These are phyloP conservation scores for Henricia sp. DNA, from an alignment of 53 echinoderm and acorn worm genomes.

Conservation along the genomic window DNA sequence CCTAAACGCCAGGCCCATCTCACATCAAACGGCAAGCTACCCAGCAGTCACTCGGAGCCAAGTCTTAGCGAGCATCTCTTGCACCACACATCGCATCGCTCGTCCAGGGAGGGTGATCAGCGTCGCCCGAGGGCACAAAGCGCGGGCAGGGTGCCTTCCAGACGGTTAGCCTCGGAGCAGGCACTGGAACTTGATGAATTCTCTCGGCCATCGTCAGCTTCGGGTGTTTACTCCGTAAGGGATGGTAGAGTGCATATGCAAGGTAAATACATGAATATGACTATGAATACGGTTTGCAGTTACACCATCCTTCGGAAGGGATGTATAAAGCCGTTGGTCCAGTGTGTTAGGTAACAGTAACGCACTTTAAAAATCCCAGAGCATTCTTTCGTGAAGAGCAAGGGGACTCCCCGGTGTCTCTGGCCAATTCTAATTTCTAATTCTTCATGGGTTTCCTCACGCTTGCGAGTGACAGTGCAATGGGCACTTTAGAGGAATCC, in stretches of 20 bases:
- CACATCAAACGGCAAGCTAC: constrained; percentile 52
- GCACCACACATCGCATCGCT: not conserved
- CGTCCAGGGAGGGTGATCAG: too few relatives aligned
- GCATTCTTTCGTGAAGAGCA: too few relatives aligned
- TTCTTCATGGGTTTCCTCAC: too few relatives aligned
- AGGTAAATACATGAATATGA: not conserved
- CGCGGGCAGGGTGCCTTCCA: not conserved
- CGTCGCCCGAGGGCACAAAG: constrained; percentile 1
- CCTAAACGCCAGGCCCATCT: constrained; percentile 62
- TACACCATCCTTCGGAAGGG: too few relatives aligned
- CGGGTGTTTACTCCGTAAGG: constrained; percentile 35
- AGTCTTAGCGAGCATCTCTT: constrained; percentile 41
- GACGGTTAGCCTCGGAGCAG: constrained; percentile 56
- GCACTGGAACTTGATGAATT: constrained; percentile 57
- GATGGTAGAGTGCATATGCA: constrained; percentile 41
- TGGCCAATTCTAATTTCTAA: too few relatives aligned
- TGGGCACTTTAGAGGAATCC: too few relatives aligned
- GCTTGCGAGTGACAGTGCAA: too few relatives aligned
- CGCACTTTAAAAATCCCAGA: too few relatives aligned
- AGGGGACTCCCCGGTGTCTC: too few relatives aligned
- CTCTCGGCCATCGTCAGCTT: not conserved
- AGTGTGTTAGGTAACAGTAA: too few relatives aligned
- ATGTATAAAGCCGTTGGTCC: too few relatives aligned
- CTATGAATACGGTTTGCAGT: not conserved
- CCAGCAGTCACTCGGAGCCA: constrained; percentile 60